These are phyloP conservation scores for Nysson spinosus DNA, from an alignment of 2,888 invertebrate genomes.

Conservation along the genomic window DNA sequence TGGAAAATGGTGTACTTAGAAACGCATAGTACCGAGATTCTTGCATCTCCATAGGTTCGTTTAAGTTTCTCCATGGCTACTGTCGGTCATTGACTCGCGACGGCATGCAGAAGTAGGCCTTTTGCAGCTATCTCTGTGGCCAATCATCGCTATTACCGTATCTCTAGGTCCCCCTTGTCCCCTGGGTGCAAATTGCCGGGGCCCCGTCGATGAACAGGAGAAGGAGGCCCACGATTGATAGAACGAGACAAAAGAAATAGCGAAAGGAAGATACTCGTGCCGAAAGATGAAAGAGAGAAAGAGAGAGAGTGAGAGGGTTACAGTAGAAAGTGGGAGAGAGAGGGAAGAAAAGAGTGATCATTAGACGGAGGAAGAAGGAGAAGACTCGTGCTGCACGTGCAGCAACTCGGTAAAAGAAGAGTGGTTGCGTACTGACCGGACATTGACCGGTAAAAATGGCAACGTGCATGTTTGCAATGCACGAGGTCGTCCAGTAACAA, in stretches of 20 bases:
- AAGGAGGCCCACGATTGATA: background rate
- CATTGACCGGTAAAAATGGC: conserved; percentile 64
- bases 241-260: background rate
- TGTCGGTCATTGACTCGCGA: conserved; percentile 27
- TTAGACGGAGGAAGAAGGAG: conserved; percentile 8
- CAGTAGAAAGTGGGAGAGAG: too few species aligned
- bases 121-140: conserved; percentile 28
- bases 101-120: conserved; percentile 25
- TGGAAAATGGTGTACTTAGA: too few species aligned
- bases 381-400: conserved; percentile 40
- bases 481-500: conserved; percentile 11
- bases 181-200: conserved; percentile 5
- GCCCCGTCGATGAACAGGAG: background rate
- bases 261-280: background rate
- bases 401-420: conserved; percentile 34
- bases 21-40: background rate
- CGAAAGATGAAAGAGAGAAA: background rate
- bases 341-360: background rate
- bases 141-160: conserved; percentile 33
- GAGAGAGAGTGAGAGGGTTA: too few species aligned
- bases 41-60: background rate
- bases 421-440: conserved; percentile 53
- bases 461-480: conserved; percentile 53
- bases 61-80: background rate
- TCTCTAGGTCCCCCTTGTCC: conserved; percentile 18